A percentile compares a stretch with the other conserved stretches of the same genome.
Evolutionary conservation across 2,113 vertebrate genomes (phyloP).

Genomic region (Polypterus senegalus): DNA sequence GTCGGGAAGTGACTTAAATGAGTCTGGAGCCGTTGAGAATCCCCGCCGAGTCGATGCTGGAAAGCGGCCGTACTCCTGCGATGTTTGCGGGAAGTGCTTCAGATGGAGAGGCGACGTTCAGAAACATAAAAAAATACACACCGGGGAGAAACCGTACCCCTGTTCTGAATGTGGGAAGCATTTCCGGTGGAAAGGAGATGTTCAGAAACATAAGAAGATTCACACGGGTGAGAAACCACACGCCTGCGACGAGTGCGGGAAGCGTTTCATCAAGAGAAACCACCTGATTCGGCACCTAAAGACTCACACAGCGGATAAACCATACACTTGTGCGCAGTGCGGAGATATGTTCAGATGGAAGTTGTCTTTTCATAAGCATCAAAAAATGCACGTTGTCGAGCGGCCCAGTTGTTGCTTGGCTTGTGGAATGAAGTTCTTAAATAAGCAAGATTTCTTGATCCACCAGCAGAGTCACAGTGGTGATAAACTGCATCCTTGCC

Average conservation of each 20-base stretch:
- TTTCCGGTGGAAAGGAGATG: not conserved
- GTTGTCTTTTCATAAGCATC: conserved; percentile 39
- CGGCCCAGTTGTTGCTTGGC: conserved; percentile 40
- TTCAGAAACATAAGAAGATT: conserved; percentile 25
- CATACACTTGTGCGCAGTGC: conserved; percentile 44
- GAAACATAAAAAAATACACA: too few relatives aligned
- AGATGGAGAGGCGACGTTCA: too few relatives aligned
- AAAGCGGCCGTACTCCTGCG: not conserved
- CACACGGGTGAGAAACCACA: conserved; percentile 23
- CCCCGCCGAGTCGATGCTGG: too few relatives aligned
- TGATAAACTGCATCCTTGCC: conserved; percentile 42
- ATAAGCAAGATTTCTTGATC: too few relatives aligned
- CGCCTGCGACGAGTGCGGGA: conserved; percentile 41
- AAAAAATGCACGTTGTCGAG: conserved; percentile 48
- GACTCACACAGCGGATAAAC: conserved; percentile 33
- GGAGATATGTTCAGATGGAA: conserved; percentile 46
- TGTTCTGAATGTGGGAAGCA: not conserved
- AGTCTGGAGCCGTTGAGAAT: too few relatives aligned
- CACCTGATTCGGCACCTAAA: conserved; percentile 49
- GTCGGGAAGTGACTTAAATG: too few relatives aligned
- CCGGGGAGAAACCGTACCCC: not conserved
- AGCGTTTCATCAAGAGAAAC: conserved; percentile 37
- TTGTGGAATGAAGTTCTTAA: conserved; percentile 38
- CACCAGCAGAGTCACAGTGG: conserved; percentile 46
- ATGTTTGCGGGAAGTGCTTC: not conserved